These are phyloP conservation scores for Caenorhabditis sinica DNA, from an alignment of 2,888 invertebrate genomes.

Conservation along the genomic window DNA sequence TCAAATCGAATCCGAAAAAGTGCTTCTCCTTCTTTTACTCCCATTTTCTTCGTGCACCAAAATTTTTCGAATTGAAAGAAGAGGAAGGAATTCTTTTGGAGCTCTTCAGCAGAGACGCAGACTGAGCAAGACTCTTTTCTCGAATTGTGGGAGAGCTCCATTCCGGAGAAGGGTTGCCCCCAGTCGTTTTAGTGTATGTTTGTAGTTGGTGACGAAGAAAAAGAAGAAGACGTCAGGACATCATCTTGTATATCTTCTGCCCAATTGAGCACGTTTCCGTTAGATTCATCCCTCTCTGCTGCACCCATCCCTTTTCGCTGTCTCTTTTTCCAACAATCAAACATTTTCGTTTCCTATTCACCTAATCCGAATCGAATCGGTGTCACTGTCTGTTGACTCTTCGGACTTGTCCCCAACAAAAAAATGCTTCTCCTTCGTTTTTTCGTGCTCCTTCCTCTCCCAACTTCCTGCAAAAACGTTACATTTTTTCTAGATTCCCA, in stretches of 20 bases:
- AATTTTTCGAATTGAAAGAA: conserved; percentile 26
- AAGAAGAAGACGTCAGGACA: conserved; percentile 40
- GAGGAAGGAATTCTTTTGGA: not conserved
- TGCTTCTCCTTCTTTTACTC: conserved; percentile 44
- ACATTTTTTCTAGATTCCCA: conserved; percentile 45
- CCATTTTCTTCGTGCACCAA: conserved; percentile 8
- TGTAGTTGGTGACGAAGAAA: conserved; percentile 24
- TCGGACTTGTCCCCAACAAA: conserved; percentile 39
- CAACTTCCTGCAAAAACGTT: conserved; percentile 15
- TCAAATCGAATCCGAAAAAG: conserved; percentile 62
- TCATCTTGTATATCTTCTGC: conserved; percentile 40
- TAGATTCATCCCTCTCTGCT: conserved; percentile 30
- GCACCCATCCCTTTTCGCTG: conserved; percentile 42
- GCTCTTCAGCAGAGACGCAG: conserved; percentile 34
- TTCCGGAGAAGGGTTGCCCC: conserved; percentile 3
- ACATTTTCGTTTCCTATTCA: conserved; percentile 53
- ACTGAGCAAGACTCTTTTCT: conserved; percentile 16
- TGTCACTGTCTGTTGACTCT: conserved; percentile 58
- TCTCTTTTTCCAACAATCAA: conserved; percentile 43
- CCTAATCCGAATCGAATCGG: conserved; percentile 58
- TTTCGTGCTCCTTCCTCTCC: conserved; percentile 4
- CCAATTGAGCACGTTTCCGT: conserved; percentile 63
- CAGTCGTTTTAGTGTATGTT: conserved; percentile 54
- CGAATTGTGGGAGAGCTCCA: conserved; percentile 21
- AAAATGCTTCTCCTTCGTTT: conserved; percentile 13